phyloP scores from a whole-genome alignment of 1,140 invertebrate genomes.

The Hermatobates lingyangjiaoensis region DNA sequence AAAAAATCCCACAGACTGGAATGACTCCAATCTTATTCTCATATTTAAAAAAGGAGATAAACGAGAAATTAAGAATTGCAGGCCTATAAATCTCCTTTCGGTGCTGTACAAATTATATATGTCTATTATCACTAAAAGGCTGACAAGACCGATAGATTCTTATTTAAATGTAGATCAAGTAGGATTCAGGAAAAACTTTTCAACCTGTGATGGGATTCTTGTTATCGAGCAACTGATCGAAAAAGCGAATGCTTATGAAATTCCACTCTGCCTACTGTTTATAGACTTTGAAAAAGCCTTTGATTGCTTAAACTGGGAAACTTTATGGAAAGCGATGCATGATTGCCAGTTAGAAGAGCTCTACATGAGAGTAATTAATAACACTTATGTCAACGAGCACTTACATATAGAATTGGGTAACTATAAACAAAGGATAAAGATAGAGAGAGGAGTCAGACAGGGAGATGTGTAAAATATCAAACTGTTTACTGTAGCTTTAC shows the following conservation, averaged over 20 bases:
- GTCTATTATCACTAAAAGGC: conserved; percentile 9
- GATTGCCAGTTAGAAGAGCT: too few species aligned
- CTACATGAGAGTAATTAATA: too few species aligned
- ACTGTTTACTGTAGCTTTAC: too few species aligned
- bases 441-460: too few species aligned
- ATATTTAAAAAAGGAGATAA: conserved; percentile 12
- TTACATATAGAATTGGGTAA: too few species aligned
- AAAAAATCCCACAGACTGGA: conserved; percentile 14
- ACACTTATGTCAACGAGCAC: too few species aligned
- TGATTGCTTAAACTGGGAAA: too few species aligned
- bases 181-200: conserved; percentile 6
- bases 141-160: conserved; percentile 6
- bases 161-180: not conserved
- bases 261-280: not conserved
- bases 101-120: conserved; percentile 13
- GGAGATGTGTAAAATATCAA: too few species aligned
- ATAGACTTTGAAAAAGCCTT: conserved; percentile 1
- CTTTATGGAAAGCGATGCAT: too few species aligned
- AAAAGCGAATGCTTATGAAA: not conserved
- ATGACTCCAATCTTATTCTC: conserved; percentile 8
- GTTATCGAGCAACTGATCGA: not conserved
- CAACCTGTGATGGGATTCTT: not conserved
- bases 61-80: conserved; percentile 10
- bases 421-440: too few species aligned
- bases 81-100: conserved; percentile 10